Base-by-base conservation (phyloP, 1,140 invertebrate genomes). In the Drosophila bipectinata region DNA sequence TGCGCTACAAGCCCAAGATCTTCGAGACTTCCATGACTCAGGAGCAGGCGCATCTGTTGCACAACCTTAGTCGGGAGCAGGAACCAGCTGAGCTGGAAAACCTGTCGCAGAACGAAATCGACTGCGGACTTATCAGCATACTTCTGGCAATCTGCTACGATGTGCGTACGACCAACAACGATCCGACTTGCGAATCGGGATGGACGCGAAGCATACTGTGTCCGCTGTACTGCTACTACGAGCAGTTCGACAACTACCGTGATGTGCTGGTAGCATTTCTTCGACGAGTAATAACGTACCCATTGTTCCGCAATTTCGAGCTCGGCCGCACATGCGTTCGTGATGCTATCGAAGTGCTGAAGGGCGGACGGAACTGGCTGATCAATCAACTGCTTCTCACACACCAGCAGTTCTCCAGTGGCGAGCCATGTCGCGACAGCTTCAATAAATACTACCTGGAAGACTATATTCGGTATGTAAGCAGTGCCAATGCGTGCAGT, bases 141-240 rank as follows among this genome's bases (percentile, higher is more conserved):
- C 55, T 91, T 24, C 51, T 91, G 21, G 90, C 81, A 55, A 91
- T 91, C 58, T 91, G 90, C 53, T 91, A 91, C 49, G 90, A 91
- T 72, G 82, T 90, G 30, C 67, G 90, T 12, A 79, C 76, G 18
- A 91, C 90, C 3, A 79, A 87, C 58, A 88, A 91, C 48, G 90
- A 91, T 30, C 64, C 88, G 6, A 91, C 81, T 4, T 91, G 90
- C 47, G 90, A 91, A 47, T 90, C 88, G 1, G 81, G 74, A 5
- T 91, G 90, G 90, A 91, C 90, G 5, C 90, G 90, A 15, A 79
- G 81, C 55, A 90, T 91, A 6, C 41, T 91, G 21, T 90, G 84
- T 2, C 75, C 90, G 15, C 48, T 80, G 4, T 79, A 87, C 28
- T 79, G 72, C 45, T 91, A 91, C 49, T 91, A 90, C 34, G 90